Base-by-base conservation (phyloP, 1,140 invertebrate species). In the Aphis craccivora region DNA sequence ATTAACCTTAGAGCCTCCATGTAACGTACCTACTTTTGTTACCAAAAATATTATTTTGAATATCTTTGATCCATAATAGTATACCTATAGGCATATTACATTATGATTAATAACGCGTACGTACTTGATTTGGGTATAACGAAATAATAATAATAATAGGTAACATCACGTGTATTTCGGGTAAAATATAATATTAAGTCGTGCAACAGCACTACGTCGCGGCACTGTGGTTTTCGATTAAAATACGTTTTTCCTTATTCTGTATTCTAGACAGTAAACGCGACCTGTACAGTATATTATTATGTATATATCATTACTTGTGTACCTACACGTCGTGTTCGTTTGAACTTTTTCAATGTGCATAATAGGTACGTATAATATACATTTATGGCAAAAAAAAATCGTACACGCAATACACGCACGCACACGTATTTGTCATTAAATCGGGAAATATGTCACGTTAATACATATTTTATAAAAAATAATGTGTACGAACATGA, bases 381-480 rank as follows among this genome's bases (percentile, higher is more conserved):
- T 67, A 67, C 60, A 76, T n/a, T 76, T 76, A 35, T 76, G 30
- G 30, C 60, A n/a, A 14, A 76, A 76, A 67, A 76, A 76, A 45
- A 45, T 76, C 60, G n/a, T 76, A 76, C 60, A 76, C 60, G 60
- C 60, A 76, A 76, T 76, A n/a, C 60, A 18, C 60, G 60, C 60
- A 76, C 60, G 60, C 60, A 76, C 60, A 76, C n/a, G 60, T 76
- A 76, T 76, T 76, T 76, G 60, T 76, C 60, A 76, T 76, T 76
- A 76, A 76, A 76, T 76, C 60, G 60, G 60, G 30, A 76, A 76
- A 76, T 76, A 76, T 76, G 60, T 76, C 60, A 76, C 60, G n/a
- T 76, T 76, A 76, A 76, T 76, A n/a, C 48, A 51, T 76, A n/a
- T n/a, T 76, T 76, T 76, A 76, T 18, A 76, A 76, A 76, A 76